Base-by-base conservation (phyloP, 2,888 invertebrate genomes). In the Melanchra persicariae region DNA sequence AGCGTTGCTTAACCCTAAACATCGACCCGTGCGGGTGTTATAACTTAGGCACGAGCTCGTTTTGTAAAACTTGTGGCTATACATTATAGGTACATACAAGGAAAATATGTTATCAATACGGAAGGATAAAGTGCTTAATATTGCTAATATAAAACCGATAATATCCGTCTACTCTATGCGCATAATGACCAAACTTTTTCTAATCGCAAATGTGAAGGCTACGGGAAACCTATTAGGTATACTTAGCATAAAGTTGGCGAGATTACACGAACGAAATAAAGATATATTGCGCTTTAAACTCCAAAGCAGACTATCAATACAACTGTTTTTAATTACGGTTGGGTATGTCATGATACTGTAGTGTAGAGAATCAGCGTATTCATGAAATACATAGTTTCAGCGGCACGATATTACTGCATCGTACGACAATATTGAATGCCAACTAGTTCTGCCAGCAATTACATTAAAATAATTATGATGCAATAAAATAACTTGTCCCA, bases 151-250 rank as follows among this genome's bases (percentile, higher is more conserved):
- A 22, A 66, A 24, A 24, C 17, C 17, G 54, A 40, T 55, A 15
- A 22, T 37, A 37, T 61, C 15, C 24, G 45, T 19, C 45, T 45
- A 45, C 10, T 49, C 10, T 58, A 30, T 34, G 15, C 22, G 34
- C 22, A 9, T 49, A 34, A 34, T 51, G 24, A n/a, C 1, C 19
- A 69, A 34, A 47, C 24, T 9, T 15, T 15, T 51, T 1, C 64
- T 52, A 52, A 70, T 45, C 34, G 9, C 19, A 19, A 58, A 70
- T 34, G 24, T 34, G 15, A 30, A 43, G 15, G 40, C 15, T 26
- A 55, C 10, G 1, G 69, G 30, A 40, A 70, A 43, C 17, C 15
- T 40, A 17, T 30, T 6, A 26, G n/a, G n/a, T n/a, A n/a, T n/a
- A n/a, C n/a, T n/a, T 2, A 17, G 15, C 30, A 22, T 40, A 10